Evolutionary conservation across 2,113 vertebrate genomes (phyloP).

Genomic region (Dermatemys mawii): DNA sequence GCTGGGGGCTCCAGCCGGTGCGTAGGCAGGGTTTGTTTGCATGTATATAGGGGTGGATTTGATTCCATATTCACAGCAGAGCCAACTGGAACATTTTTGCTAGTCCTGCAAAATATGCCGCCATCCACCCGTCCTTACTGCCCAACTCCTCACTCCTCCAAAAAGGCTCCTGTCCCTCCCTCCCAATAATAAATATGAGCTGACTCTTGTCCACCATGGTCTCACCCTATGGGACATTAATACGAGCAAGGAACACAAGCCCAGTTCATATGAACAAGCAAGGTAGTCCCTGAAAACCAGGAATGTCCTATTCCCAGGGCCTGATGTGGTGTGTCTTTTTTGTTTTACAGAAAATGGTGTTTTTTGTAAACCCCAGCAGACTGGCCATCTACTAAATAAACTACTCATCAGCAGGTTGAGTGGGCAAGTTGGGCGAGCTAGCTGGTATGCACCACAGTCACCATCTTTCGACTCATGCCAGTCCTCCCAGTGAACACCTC

Average conservation of each 20-base stretch:
- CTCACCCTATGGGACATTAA: not conserved
- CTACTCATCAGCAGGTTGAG: too few relatives aligned
- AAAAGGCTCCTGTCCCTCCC: not conserved
- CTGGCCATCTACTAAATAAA: not conserved
- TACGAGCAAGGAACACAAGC: not conserved
- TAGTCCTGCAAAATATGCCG: not conserved
- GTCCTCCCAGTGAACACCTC: too few relatives aligned
- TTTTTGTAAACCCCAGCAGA: not conserved
- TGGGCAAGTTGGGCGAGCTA: not conserved
- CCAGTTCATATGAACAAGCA: not conserved
- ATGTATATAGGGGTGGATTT: rapidly evolving
- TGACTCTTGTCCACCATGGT: rapidly evolving
- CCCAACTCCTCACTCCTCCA: too few relatives aligned
- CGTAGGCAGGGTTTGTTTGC: rapidly evolving
- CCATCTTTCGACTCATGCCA: rapidly evolving
- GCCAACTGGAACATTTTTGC: not conserved
- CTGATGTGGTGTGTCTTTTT: too few relatives aligned
- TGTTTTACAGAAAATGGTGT: not conserved
- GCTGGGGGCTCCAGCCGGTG: rapidly evolving
- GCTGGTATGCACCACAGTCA: not conserved
- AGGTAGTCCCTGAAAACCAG: not conserved
- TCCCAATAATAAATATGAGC: not conserved
- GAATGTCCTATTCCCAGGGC: not conserved
- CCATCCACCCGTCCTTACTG: not conserved
- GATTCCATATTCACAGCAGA: rapidly evolving